Conservation (phyloP, 2,797 vertebrate species). For the Crypturellus tataupa region DNA sequence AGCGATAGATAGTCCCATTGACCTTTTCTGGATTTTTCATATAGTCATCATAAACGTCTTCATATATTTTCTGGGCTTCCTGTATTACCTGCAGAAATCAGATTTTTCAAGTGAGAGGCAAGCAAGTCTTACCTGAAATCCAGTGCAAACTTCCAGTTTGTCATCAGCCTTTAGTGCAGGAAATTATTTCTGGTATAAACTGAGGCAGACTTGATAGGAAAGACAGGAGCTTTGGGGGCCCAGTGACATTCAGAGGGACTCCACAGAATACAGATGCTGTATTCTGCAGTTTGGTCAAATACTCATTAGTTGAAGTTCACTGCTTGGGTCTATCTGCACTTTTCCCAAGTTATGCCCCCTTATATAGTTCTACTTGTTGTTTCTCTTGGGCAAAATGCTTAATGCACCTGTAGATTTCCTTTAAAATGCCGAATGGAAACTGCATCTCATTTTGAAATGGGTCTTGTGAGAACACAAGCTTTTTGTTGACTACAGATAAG, state of each 20-base stretch:
- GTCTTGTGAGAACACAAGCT: not conserved
- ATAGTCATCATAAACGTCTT: slow-evolving; percentile 74
- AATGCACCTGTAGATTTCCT: not conserved
- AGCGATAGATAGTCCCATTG: slow-evolving; percentile 83
- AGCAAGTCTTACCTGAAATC: not conserved
- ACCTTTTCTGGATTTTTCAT: slow-evolving; percentile 76
- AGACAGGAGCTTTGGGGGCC: not conserved
- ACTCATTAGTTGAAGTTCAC: not conserved
- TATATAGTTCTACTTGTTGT: not conserved
- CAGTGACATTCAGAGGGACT: not conserved
- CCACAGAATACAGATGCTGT: not conserved
- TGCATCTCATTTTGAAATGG: not conserved
- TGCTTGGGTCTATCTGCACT: not conserved
- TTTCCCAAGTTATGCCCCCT: not conserved
- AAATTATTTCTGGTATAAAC: not conserved
- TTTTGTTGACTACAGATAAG: not conserved
- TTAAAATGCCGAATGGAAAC: not conserved
- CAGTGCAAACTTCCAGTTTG: not conserved
- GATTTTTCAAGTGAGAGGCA: not conserved
- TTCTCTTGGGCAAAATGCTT: not conserved
- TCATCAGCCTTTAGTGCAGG: not conserved
- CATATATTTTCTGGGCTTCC: slow-evolving; percentile 90
- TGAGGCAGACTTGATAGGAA: not conserved
- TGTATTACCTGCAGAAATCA: slow-evolving; percentile 86
- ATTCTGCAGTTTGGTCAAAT: not conserved